These are phyloP conservation scores for Lucilia sericata DNA, from an alignment of 1,140 invertebrate species.

Conservation along the genomic window DNA sequence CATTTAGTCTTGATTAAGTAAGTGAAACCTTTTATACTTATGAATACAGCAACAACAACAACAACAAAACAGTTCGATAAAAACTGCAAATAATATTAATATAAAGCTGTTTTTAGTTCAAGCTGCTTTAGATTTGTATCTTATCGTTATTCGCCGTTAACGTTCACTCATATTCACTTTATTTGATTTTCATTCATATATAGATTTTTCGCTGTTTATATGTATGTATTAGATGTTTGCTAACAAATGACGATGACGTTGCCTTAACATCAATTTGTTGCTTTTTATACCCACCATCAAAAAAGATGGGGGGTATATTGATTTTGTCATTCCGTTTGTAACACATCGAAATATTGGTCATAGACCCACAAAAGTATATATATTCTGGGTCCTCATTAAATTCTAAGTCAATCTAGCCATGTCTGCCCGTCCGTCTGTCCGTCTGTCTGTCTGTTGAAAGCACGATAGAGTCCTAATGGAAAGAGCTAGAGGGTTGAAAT, in stretches of 20 bases:
- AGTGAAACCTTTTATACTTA: neutral
- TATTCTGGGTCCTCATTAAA: too few species aligned
- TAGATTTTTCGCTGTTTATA: neutral
- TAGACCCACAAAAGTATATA: too few species aligned
- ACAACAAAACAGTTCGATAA: neutral
- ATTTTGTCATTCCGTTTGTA: too few species aligned
- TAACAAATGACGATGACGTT: neutral
- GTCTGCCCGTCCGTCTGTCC: too few species aligned
- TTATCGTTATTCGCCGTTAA: neutral
- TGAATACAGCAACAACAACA: neutral
- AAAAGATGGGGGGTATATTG: too few species aligned
- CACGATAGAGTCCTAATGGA: too few species aligned
- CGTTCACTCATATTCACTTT: constrained; percentile 8
- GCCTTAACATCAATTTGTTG: neutral
- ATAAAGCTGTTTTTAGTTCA: constrained; percentile 17
- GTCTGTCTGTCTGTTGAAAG: too few species aligned
- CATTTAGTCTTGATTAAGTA: constrained; percentile 17
- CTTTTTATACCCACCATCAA: too few species aligned
- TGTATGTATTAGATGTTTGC: neutral
- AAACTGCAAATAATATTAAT: neutral
- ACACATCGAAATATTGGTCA: too few species aligned
- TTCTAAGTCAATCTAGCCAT: too few species aligned
- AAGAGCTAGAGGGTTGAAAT: too few species aligned
- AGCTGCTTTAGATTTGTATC: neutral
- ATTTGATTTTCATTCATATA: neutral